Conservation (phyloP, 2,888 invertebrate species). For the Poecilus cupreus region DNA sequence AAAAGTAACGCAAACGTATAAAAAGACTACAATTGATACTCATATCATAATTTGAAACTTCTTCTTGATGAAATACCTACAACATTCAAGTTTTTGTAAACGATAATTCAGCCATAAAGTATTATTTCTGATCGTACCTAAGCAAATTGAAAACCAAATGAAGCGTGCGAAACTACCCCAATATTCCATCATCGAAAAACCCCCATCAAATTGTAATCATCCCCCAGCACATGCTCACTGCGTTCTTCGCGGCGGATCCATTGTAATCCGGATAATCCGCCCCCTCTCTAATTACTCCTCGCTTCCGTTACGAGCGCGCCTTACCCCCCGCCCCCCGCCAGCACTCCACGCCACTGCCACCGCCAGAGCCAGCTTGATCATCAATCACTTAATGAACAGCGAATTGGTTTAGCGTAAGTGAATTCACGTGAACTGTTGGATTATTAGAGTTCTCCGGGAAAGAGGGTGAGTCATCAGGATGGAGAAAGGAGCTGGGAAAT, state of each 20-base stretch:
- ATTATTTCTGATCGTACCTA: neutral
- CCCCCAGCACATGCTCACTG: neutral
- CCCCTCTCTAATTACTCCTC: conserved; percentile 21
- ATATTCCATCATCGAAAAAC: conserved; percentile 5
- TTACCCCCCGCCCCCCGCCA: neutral
- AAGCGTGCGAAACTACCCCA: neutral
- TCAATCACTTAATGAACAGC: conserved; percentile 40
- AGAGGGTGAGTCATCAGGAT: neutral
- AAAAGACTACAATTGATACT: no score
- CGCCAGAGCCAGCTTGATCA: conserved; percentile 14
- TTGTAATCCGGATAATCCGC: conserved; percentile 36
- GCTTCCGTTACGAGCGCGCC: neutral
- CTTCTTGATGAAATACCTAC: no score
- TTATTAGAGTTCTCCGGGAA: neutral
- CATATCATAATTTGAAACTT: no score
- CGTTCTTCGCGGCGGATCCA: conserved; percentile 28
- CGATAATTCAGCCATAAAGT: neutral
- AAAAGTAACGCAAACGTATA: no score
- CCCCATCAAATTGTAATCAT: conserved; percentile 15
- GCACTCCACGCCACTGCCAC: neutral
- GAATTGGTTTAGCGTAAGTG: conserved; percentile 21
- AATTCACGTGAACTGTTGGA: conserved; percentile 6
- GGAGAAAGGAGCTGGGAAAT: neutral
- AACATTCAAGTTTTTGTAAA: no score
- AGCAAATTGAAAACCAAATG: neutral